Evolutionary conservation across 2,797 vertebrate genomes (phyloP), one percentile per base, ranked within the genome.

Genomic region (Leontopithecus rosalia): DNA sequence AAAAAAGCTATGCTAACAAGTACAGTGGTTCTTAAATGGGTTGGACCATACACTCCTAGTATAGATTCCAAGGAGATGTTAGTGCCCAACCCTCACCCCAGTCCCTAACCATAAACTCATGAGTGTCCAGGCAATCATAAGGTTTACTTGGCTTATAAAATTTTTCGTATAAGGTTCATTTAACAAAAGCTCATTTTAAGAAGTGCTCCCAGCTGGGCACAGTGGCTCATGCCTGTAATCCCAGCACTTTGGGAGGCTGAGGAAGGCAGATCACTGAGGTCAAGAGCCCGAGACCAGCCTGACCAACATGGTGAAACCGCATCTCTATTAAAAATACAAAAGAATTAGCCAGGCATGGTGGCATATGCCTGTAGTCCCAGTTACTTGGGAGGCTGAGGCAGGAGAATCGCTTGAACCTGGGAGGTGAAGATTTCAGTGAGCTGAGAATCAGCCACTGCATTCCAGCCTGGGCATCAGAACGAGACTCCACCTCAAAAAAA

Each of bases 151-250:
- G 75, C 48, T 67, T 90, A 80, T 0, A 75, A 9, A 90, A 48
- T 89, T 91, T 93, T 96, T 97, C 67, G 94, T 86, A 46, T 41
- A 87, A 80, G 76, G n/a, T 33, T 93, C 39, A 91, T 81, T 92
- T 97, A 95, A 95, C 81, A 87, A 96, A 94, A 88, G 57, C 8
- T 55, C 64, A 48, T 88, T 94, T 92, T 79, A 92, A 73, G 43
- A 64, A 88, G 30, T 39, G 39, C 12, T 91, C 39, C 72, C n/a
- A 83, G 61, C 7, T 67, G 33, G 33, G 30, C 1, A 17, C 61
- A 19, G 61, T 33, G 30, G 61, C 61, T 67, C 15, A 67, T 4
- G 30, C 30, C 61, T n/a, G 7, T 67, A 67, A 67, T n/a, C 61
- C 61, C 14, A 64, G 7, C 61, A 67, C 61, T 67, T n/a, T 4